Evolutionary conservation across 2,888 invertebrate genomes (phyloP), one percentile per base, ranked within the genome.

Genomic region (Oasisia sp.): DNA sequence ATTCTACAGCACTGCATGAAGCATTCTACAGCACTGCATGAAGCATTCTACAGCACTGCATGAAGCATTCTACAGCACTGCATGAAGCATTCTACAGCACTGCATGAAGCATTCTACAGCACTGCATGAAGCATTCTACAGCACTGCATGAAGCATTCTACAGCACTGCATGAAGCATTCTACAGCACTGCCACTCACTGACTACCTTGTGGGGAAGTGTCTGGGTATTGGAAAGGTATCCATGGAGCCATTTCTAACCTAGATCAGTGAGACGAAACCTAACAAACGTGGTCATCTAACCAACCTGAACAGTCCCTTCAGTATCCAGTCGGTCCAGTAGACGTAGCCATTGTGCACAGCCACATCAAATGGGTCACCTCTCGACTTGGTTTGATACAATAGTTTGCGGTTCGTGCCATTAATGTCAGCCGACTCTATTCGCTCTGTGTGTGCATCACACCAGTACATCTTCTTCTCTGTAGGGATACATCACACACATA

Each of bases 271-370:
- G 74, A 74, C 74, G 27, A 19, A 19, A 74, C 74, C 14, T 19
- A 74, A 5, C 9, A 50, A 9, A 74, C 14, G 27, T n/a, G 27
- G 7, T 2, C 14, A 7, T n/a, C 74, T 7, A 19, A 74, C 74
- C 74, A 74, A 74, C 74, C 74, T 74, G 74, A 74, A 74, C 5
- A 74, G 74, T 14, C 93, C 93, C 56, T 91, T 74, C n/a, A 92
- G 56, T 45, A 56, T 95, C 96, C 96, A 96, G 93, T 95, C 95
- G 12, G 95, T 95, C 91, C 95, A 94, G 93, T 95, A 95, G 11
- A 96, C 93, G 93, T 94, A 94, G 11, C 94, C 93, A 8, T 94
- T 95, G 38, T 94, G 92, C 12, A 95, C 90, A 19, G 94, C 93
- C 9, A 96, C 93, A 2, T 95, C 95, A 93, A 96, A 96, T 93